Percentiles rank a stretch among this genome's conserved stretches.
Conservation (phyloP, 2,888 invertebrate species). For the Apamea epomidion region DNA sequence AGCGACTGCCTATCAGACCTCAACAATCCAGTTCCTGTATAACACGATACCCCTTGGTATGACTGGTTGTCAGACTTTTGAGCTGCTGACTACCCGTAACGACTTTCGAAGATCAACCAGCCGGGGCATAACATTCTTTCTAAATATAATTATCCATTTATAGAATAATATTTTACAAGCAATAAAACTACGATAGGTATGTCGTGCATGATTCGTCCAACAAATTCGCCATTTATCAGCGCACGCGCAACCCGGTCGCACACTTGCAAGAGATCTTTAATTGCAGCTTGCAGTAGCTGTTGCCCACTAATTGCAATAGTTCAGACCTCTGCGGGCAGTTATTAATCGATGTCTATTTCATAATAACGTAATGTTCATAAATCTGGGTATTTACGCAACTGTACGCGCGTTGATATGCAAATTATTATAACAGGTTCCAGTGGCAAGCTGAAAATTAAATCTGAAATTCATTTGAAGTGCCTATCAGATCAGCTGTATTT, state of each 20-base stretch:
- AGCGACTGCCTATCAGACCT: not conserved
- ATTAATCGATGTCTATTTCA: constrained; percentile 47
- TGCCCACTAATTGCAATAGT: constrained; percentile 57
- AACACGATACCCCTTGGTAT: too few species aligned
- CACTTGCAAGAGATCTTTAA: constrained; percentile 49
- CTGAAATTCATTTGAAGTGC: constrained; percentile 32
- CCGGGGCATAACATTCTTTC: not conserved
- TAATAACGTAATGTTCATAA: constrained; percentile 45
- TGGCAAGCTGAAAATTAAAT: constrained; percentile 36
- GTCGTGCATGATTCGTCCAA: constrained; percentile 23
- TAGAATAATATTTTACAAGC: not conserved
- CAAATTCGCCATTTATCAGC: constrained; percentile 29
- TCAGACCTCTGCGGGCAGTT: constrained; percentile 31
- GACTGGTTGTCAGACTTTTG: not conserved
- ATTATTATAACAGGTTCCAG: constrained; percentile 47
- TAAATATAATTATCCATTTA: not conserved
- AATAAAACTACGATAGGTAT: not conserved
- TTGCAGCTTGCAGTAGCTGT: constrained; percentile 66
- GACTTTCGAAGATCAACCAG: not conserved
- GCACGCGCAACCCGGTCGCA: constrained; percentile 45
- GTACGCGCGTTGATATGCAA: constrained; percentile 36
- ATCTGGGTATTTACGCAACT: constrained; percentile 55
- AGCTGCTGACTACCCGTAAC: not conserved
- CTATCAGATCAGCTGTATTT: constrained; percentile 1
- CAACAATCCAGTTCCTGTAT: too few species aligned